Evolutionary conservation across 30 jellyfish, hydroid and myxozoan genomes (phyloP), one percentile per base, ranked within the genome.

Genomic region (Aurelia aurita): DNA sequence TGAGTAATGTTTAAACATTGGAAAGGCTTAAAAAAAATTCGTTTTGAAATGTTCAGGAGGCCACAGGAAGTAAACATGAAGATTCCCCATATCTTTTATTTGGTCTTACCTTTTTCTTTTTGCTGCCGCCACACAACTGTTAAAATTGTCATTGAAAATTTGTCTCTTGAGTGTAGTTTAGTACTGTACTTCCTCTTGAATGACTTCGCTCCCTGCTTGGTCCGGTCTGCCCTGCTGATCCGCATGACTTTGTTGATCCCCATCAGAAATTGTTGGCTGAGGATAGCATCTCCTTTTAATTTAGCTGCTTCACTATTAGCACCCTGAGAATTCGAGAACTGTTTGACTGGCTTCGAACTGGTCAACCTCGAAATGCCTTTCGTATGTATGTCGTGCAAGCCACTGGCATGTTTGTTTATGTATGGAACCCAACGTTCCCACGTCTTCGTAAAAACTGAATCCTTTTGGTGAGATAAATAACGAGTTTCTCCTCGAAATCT

Each of bases 251-350:
- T 39, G 73, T 46, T 39, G 73, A 21, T 39, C 73, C 73, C 35
- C 73, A 61, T 61, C 73, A 61, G 20, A 61, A n/a, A 45, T 72
- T 21, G 84, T 72, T 31, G 84, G n/a, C n/a, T n/a, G n/a, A n/a
- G 84, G 23, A 72, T 29, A 0, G 84, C 84, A 49, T 72, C 71
- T 19, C 21, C 19, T 49, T 72, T 45, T 21, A 72, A 69, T 58
- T 49, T 72, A 49, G 26, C 44, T 31, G 58, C 45, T 70, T 70
- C 61, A n/a, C 23, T 43, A 58, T 72, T 16, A 16, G 27, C 71
- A 47, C 3, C 23, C 84, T 72, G 18, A 72, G 54, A 31, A 49
- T 39, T 72, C 84, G 3, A 72, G 47, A 22, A 70, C 53, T 18
- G 20, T 46, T 21, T 25, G 82, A 22, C 67, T 32, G 9, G 43